Evolutionary conservation across 1,140 invertebrate species (phyloP).

Genomic region (Drosophila pruinosa): DNA sequence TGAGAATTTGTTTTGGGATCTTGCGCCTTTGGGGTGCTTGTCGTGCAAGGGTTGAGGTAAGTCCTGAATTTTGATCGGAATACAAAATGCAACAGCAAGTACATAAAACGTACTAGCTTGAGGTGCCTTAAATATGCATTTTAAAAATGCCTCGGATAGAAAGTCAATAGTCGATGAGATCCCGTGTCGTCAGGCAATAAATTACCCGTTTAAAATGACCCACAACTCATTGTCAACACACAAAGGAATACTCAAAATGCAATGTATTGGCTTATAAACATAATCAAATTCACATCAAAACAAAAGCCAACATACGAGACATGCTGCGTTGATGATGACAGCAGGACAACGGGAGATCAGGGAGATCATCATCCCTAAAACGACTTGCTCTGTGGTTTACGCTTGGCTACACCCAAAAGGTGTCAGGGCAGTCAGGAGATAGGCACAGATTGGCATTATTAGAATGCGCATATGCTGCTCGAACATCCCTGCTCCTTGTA

Average conservation of each 20-base stretch:
- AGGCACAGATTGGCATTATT: conserved; percentile 60
- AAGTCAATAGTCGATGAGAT: conserved; percentile 21
- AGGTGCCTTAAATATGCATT: conserved; percentile 14
- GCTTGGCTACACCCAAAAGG: conserved; percentile 40
- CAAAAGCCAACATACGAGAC: conserved; percentile 45
- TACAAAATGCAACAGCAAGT: conserved; percentile 41
- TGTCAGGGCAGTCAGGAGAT: background rate
- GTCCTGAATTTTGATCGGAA: background rate
- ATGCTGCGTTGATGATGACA: conserved; percentile 60
- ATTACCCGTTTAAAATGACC: conserved; percentile 56
- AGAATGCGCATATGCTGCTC: conserved; percentile 52
- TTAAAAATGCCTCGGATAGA: background rate
- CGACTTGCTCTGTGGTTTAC: conserved; percentile 40
- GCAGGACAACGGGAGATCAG: conserved; percentile 22
- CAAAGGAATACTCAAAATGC: conserved; percentile 36
- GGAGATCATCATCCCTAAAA: conserved; percentile 30
- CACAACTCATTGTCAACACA: conserved; percentile 32
- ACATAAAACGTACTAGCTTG: conserved; percentile 30
- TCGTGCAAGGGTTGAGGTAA: background rate
- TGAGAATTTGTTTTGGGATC: background rate
- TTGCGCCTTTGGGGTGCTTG: background rate
- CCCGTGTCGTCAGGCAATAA: conserved; percentile 41
- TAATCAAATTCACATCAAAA: conserved; percentile 76
- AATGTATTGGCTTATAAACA: conserved; percentile 65
- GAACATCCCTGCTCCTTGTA: conserved; percentile 22